These are phyloP conservation scores for Riparia riparia DNA, from an alignment of 2,113 vertebrate genomes.

Conservation along the genomic window DNA sequence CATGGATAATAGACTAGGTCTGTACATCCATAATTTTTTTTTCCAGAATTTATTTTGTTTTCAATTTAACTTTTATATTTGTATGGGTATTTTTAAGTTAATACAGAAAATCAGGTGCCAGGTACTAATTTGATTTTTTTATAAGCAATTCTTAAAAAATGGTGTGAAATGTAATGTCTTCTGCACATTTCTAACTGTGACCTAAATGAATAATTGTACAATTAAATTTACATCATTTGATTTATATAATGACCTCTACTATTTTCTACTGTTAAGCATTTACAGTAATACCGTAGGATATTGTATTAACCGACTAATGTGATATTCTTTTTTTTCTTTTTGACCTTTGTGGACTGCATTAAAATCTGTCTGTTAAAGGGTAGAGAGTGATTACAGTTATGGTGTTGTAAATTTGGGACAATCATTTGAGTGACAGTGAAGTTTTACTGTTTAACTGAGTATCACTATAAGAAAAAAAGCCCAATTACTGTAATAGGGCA, in stretches of 20 bases:
- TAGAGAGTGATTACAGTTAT: not conserved
- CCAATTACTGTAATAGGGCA: not conserved
- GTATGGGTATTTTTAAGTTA: not conserved
- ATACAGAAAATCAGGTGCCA: not conserved
- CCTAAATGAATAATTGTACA: not conserved
- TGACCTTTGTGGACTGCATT: not conserved
- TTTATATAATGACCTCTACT: not conserved
- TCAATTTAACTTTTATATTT: not conserved
- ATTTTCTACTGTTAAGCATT: not conserved
- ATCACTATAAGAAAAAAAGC: not conserved
- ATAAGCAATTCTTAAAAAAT: not conserved
- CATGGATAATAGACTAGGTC: not conserved
- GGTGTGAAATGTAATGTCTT: not conserved
- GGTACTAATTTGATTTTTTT: not conserved
- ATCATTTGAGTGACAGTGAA: not conserved
- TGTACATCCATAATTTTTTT: not conserved
- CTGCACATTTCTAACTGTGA: not conserved
- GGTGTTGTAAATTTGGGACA: constrained; percentile 1
- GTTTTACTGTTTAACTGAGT: constrained; percentile 3
- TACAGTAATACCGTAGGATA: not conserved
- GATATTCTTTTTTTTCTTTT: not conserved
- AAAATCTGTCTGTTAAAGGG: not conserved
- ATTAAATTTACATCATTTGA: constrained; percentile 3
- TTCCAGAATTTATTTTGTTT: constrained; percentile 1
- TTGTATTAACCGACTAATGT: not conserved